These are phyloP conservation scores for Sialia sialis DNA, from an alignment of 2,113 vertebrate species.

Conservation along the genomic window DNA sequence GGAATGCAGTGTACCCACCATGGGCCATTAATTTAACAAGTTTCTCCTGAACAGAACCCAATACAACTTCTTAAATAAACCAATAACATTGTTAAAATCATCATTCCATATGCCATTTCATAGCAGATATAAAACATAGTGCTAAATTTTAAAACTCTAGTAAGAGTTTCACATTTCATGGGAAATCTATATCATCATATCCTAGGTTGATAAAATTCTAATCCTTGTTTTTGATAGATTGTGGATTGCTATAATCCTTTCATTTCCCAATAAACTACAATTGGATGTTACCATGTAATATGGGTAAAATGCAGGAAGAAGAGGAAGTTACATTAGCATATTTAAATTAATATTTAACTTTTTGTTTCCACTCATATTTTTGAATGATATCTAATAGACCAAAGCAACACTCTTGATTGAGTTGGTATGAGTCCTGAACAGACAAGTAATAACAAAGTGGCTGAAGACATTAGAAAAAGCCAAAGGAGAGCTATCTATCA, in stretches of 20 bases:
- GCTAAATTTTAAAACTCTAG: neutral
- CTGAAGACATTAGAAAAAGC: neutral
- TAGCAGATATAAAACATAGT: neutral
- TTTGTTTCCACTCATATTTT: neutral
- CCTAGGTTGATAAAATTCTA: neutral
- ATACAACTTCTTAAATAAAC: neutral
- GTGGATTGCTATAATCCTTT: neutral
- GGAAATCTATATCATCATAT: neutral
- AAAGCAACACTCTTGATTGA: neutral
- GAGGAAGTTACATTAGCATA: neutral
- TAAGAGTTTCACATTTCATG: neutral
- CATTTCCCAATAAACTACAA: neutral
- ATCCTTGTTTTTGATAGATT: neutral
- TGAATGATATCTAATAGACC: neutral
- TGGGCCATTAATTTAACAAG: neutral
- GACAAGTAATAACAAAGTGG: neutral
- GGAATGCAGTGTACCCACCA: neutral
- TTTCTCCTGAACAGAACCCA: neutral
- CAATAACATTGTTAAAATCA: neutral
- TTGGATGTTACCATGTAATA: neutral
- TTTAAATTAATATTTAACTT: neutral
- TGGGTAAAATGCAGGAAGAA: neutral
- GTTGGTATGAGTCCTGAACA: neutral
- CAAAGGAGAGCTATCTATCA: neutral
- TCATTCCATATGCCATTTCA: neutral